Evolutionary conservation across 2,888 invertebrate species (phyloP), one percentile per base, ranked within the genome.

Genomic region (Limnephilus rhombicus): DNA sequence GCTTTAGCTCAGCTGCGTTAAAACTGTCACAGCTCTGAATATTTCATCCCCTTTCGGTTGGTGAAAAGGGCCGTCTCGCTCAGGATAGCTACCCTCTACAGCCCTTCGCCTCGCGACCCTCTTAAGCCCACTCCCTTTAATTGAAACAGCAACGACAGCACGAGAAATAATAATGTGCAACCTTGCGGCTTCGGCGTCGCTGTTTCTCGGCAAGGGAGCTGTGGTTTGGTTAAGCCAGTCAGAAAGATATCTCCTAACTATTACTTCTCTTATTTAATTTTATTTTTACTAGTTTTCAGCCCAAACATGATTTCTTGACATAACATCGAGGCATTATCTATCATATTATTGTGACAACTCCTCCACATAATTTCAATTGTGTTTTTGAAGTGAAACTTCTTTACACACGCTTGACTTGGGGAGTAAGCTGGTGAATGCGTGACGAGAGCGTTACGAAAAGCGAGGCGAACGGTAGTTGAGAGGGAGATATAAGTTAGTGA

Each of bases 11-110:
- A 80, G 80, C 80, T n/a, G 37, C 9, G 88, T 89, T 88, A 89
- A 89, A 89, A 89, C 88, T 89, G 88, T 89, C 88, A 89, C 80
- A 37, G 68, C 88, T 24, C 88, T 89, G 88, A 89, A 89, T 89
- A 89, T 89, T 89, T 89, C 88, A 89, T 89, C 88, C 88, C 88
- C 88, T 89, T 89, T 89, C 88, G 80, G 34, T 89, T 18, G 80
- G 80, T 80, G 88, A 89, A 89, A 89, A 89, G 88, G 88, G 68
- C 37, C 80, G 34, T 80, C 88, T 68, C 34, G 49, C 45, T 37
- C 13, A 80, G 88, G 88, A 80, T 89, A 86, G 83, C 83, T 83
- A 85, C 34, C 34, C 11, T 85, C 85, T 85, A 82, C 41, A 85
- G 7, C 85, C 85, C 85, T 85, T 37, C 85, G 31, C 31, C 85